These are phyloP conservation scores for Pterostichus niger DNA, from an alignment of 2,888 invertebrate species.

Conservation along the genomic window DNA sequence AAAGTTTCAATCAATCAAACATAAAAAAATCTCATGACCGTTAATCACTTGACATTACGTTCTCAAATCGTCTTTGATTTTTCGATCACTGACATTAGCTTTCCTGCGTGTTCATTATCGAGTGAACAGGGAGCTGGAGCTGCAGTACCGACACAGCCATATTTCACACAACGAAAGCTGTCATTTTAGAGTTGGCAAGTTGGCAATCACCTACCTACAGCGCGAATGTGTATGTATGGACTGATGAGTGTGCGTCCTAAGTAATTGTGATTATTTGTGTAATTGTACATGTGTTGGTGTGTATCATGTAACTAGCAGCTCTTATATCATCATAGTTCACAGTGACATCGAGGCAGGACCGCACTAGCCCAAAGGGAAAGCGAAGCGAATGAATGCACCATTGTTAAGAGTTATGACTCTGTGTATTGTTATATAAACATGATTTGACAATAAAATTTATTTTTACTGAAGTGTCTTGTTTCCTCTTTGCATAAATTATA, in stretches of 20 bases:
- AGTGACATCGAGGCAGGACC: neutral
- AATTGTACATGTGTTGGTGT: conserved; percentile 37
- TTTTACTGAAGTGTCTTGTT: neutral
- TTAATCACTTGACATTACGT: conserved; percentile 38
- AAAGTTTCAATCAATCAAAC: neutral
- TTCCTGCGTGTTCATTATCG: conserved; percentile 32
- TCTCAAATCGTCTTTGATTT: neutral
- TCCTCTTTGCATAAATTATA: neutral
- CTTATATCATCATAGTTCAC: conserved; percentile 65
- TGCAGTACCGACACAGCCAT: conserved; percentile 22
- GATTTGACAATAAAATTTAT: neutral
- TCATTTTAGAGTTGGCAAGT: conserved; percentile 45
- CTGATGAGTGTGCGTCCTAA: conserved; percentile 13
- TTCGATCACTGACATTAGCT: conserved; percentile 51
- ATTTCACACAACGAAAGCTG: conserved; percentile 56
- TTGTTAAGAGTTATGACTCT: neutral
- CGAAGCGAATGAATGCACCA: neutral
- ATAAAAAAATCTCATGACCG: neutral
- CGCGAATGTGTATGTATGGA: conserved; percentile 20
- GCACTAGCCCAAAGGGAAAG: neutral
- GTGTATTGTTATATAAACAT: neutral
- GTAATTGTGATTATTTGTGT: conserved; percentile 52
- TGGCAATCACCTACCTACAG: conserved; percentile 42
- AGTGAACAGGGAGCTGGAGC: conserved; percentile 23
- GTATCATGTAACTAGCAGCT: conserved; percentile 50